Conservation (phyloP, 2,888 invertebrate genomes). For the Napeogenes inachia region DNA sequence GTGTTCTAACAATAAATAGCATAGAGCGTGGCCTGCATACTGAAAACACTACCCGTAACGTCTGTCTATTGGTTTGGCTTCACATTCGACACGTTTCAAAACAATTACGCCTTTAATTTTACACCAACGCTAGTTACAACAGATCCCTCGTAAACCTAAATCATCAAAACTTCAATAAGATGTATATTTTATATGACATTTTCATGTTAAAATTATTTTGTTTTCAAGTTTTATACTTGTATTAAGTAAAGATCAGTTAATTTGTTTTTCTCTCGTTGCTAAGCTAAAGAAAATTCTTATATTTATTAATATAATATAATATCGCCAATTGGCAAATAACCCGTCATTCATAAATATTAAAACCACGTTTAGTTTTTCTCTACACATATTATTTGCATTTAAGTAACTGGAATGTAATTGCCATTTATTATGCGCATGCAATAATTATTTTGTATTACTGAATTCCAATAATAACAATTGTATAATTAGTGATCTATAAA, state of each 20-base stretch:
- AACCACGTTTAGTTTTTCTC: conserved; percentile 1
- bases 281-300: neutral
- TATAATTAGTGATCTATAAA: neutral
- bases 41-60: conserved; percentile 51
- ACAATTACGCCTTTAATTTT: neutral
- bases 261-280: neutral
- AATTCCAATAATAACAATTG: neutral
- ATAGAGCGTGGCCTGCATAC: conserved; percentile 60
- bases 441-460: neutral
- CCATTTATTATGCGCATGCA: conserved; percentile 6
- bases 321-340: neutral
- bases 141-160: neutral
- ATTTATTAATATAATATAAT: too few species aligned
- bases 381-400: conserved; percentile 12
- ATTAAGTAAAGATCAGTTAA: neutral
- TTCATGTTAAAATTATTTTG: neutral
- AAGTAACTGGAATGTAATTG: conserved; percentile 10
- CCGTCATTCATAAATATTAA: conserved; percentile 12
- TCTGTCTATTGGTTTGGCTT: conserved; percentile 53
- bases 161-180: neutral
- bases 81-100: conserved; percentile 53
- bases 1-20: conserved; percentile 64
- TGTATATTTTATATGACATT: too few species aligned
- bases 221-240: neutral
- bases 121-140: neutral